phyloP scores from a whole-genome alignment of 2,888 invertebrate genomes.

The Lasioglossum vierecki region DNA sequence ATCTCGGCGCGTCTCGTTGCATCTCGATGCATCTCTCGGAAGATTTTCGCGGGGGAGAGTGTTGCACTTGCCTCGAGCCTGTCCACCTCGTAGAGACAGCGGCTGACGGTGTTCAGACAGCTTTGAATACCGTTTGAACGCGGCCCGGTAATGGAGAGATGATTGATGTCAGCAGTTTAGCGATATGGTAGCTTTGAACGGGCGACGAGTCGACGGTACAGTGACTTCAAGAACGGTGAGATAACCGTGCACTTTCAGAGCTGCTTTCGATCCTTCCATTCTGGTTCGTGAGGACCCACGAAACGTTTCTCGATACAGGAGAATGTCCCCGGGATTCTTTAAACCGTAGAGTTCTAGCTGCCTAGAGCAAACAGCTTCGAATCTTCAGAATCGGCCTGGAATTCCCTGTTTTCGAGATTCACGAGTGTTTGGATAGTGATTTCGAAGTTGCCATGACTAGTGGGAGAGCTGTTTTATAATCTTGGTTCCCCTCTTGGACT shows the following conservation, averaged over 20 bases:
- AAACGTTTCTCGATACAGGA: background rate
- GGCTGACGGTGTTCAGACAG: constrained; percentile 26
- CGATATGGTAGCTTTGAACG: constrained; percentile 41
- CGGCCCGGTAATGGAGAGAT: constrained; percentile 43
- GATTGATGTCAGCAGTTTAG: constrained; percentile 53
- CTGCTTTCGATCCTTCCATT: constrained; percentile 20
- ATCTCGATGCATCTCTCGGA: background rate
- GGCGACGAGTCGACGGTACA: constrained; percentile 24
- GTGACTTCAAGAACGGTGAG: constrained; percentile 38
- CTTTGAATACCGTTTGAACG: constrained; percentile 52
- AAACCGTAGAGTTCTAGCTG: background rate
- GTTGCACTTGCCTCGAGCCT: constrained; percentile 39
- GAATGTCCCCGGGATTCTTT: background rate
- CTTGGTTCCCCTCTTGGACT: background rate
- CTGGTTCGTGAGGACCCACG: background rate
- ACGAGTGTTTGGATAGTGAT: background rate
- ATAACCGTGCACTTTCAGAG: constrained; percentile 37
- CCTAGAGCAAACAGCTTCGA: background rate
- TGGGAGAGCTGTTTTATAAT: background rate
- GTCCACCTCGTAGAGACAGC: constrained; percentile 12
- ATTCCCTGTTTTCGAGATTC: background rate
- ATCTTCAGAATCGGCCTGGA: too few species aligned
- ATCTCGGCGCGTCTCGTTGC: background rate
- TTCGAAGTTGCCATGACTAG: background rate
- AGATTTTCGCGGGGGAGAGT: constrained; percentile 22